Evolutionary conservation across 2,888 invertebrate genomes (phyloP), one percentile per base, ranked within the genome.

Genomic region (Drosophila flavopinicola): DNA sequence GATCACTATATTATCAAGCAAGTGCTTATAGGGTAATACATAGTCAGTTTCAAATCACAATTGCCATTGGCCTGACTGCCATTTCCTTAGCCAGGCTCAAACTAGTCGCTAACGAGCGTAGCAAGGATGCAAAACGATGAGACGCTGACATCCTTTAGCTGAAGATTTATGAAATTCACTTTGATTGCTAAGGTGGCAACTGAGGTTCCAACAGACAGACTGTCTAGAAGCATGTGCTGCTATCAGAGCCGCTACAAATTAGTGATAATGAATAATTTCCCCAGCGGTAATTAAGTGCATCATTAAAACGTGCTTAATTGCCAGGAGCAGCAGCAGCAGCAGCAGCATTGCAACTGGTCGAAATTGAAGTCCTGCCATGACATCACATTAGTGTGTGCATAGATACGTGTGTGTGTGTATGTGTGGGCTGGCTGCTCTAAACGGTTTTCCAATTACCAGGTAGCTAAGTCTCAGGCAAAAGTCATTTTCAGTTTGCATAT

Each of bases 261-360:
- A 83, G 75, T 73, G 74, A 78, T 83, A 87, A 88, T 88, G 78
- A 88, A 88, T 88, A 82, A 88, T 88, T 88, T 88, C 76, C 76
- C 74, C 37, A 56, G 66, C 70, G 71, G 76, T 83, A 86, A 84
- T 86, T 78, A 78, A 80, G 82, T 68, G 85, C 85, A 76, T 79
- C 83, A 82, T 85, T 87, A 85, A 73, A 78, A 77, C 60, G 71
- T 57, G 68, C 61, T 38, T 72, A 72, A 78, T 72, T 72, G 59
- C 76, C 60, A 44, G 64, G 35, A 39, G 65, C 61, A 66, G 53
- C 54, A 44, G 35, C 49, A 44, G 20, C 59, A 27, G 23, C 54
- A 44, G 35, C 49, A 44, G 20, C 59, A 27, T 23, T 47, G 66
- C 44, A 69, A 63, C 44, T 42, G 51, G 33, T 24, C 52, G 24